These are phyloP conservation scores for Teleogryllus oceanicus DNA, from an alignment of 2,888 invertebrate species.

Conservation along the genomic window DNA sequence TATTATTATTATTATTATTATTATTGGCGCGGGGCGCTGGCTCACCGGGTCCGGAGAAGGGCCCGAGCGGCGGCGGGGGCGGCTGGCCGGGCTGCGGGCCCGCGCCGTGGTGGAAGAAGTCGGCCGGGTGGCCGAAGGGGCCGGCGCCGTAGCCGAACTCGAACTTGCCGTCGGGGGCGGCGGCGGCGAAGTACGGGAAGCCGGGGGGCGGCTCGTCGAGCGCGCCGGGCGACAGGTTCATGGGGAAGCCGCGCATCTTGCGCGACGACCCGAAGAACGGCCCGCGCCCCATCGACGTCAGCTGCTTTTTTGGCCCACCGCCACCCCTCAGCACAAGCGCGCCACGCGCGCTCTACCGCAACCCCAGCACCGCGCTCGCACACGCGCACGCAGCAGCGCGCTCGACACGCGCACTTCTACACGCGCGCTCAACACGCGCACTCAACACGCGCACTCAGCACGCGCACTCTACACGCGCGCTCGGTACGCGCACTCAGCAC, in stretches of 20 bases:
- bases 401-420: too few species aligned
- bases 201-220: slow-evolving; percentile 78
- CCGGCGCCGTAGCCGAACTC: slow-evolving; percentile 71
- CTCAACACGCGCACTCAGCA: too few species aligned
- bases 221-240: slow-evolving; percentile 86
- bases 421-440: too few species aligned
- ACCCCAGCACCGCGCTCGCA: too few species aligned
- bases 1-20: background rate
- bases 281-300: slow-evolving; percentile 90
- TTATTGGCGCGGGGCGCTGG: slow-evolving; percentile 33
- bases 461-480: too few species aligned
- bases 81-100: slow-evolving; percentile 62
- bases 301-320: too few species aligned
- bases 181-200: slow-evolving; percentile 84
- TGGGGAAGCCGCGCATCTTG: slow-evolving; percentile 91
- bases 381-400: background rate
- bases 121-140: slow-evolving; percentile 69
- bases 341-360: too few species aligned
- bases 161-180: slow-evolving; percentile 88
- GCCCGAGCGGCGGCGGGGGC: slow-evolving; percentile 58
- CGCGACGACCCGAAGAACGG: slow-evolving; percentile 89
- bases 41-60: slow-evolving; percentile 73
- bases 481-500: too few species aligned
- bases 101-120: slow-evolving; percentile 77
- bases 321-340: too few species aligned